Evolutionary conservation across 2,113 vertebrate genomes (phyloP).

Genomic region (Empidonax traillii): DNA sequence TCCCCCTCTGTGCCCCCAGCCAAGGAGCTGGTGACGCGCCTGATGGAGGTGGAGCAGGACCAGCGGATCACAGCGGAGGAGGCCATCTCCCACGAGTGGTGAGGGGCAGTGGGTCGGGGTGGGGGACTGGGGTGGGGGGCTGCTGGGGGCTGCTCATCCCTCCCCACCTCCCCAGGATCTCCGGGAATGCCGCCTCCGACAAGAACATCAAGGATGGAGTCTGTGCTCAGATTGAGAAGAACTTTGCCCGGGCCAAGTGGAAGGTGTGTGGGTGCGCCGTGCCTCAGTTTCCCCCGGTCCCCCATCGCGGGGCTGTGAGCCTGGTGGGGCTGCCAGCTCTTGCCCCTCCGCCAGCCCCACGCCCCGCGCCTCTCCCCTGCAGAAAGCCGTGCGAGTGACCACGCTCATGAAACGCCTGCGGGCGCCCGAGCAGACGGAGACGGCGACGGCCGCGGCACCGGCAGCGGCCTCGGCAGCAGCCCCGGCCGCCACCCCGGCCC

Average conservation of each 20-base stretch:
- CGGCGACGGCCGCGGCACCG: not conserved
- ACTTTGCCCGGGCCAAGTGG: slow-evolving; percentile 97
- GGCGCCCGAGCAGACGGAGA: slow-evolving; percentile 83
- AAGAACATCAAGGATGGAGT: slow-evolving; percentile 98
- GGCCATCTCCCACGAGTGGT: slow-evolving; percentile 97
- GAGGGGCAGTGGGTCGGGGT: not conserved
- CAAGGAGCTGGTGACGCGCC: slow-evolving; percentile 90
- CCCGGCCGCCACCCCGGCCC: slow-evolving; percentile 49
- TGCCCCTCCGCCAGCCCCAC: not conserved
- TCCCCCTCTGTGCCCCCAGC: slow-evolving; percentile 17
- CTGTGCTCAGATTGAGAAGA: slow-evolving; percentile 98
- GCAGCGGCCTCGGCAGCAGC: slow-evolving; percentile 51
- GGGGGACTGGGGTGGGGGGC: rapidly evolving
- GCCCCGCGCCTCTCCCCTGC: not conserved
- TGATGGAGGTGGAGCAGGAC: slow-evolving; percentile 98
- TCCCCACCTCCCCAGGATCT: slow-evolving; percentile 80
- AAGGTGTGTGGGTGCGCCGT: slow-evolving; percentile 77
- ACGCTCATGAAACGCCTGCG: slow-evolving; percentile 96
- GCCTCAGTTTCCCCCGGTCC: not conserved
- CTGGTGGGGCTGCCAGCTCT: not conserved
- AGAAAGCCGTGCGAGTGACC: slow-evolving; percentile 97
- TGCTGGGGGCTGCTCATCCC: not conserved
- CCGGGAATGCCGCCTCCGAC: slow-evolving; percentile 95
- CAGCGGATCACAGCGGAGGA: slow-evolving; percentile 95
- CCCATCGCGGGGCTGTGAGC: not conserved